Base-by-base conservation (phyloP, 2,797 vertebrate species). In the Dicrostonyx torquatus region DNA sequence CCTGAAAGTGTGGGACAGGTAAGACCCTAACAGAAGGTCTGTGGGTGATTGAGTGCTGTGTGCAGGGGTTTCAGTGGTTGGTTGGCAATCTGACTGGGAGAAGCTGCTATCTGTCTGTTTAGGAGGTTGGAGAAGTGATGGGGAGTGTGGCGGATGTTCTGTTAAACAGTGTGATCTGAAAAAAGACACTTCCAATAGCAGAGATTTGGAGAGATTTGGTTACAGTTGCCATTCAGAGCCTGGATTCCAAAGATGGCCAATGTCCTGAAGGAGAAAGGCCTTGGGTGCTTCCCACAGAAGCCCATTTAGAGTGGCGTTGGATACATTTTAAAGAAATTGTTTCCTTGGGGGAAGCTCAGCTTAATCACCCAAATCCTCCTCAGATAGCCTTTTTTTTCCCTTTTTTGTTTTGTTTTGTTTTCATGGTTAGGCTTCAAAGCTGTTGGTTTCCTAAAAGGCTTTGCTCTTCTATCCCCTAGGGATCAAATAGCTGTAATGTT, bases 1-100 rank as follows among this genome's bases (percentile, higher is more conserved):
- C 97, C 99, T 99, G 97, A 99, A 99, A 97, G 99, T 99, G 87
- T 99, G 99, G 99, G 99, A 99, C 98, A 99, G 99, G 99, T 99
- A 98, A 98, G 98, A 40, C 29, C 11, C 62, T 48, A 3, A 1
- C 64, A 75, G 3, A 55, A 94, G 62, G 11, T 40, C 77, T 58
- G 8, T 89, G 73, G 93, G 53, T 87, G 80, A 7, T 50, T 75
- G 45, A 60, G 62, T 64, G 3, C 79, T n/a, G 9, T 76, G 77
- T 75, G 1, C 12, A 40, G 43, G 45, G 60, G 55, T 83, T 68
- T 70, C 37, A 18, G 29, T 79, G 40, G 4, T 66, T 37, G 80
- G 77, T 91, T 40, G 29, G 48, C 43, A 37, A 5, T 60, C n/a
- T 68, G 31, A 17, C 87, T 95, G 87, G 89, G 85, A 68, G 53